Percentiles rank a stretch among this genome's conserved stretches.
Conservation (phyloP, 1,140 invertebrate genomes). For the Ceratina australensis region DNA sequence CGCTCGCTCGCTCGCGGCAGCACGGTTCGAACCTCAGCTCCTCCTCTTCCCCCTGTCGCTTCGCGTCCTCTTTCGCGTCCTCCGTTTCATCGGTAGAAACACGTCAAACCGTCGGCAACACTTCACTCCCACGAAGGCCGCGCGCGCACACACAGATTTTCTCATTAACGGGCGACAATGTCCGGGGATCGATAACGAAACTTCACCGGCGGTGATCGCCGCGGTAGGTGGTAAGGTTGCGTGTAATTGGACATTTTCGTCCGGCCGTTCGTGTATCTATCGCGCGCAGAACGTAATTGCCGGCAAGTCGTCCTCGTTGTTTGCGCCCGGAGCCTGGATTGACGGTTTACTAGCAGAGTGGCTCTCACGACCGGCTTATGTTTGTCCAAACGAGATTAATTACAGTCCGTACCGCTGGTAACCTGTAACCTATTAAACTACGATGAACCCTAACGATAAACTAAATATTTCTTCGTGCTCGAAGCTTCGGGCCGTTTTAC, state of each 20-base stretch:
- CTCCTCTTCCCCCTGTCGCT: slow-evolving; percentile 14
- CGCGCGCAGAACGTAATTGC: slow-evolving; percentile 41
- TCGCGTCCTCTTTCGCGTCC: slow-evolving; percentile 10
- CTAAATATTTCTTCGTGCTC: not conserved
- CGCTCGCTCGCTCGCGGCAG: not conserved
- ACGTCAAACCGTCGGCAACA: slow-evolving; percentile 39
- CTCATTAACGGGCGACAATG: slow-evolving; percentile 52
- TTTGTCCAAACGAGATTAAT: slow-evolving; percentile 16
- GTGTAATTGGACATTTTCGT: slow-evolving; percentile 55
- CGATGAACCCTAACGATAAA: not conserved
- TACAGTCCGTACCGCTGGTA: not conserved
- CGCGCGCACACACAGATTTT: slow-evolving; percentile 39
- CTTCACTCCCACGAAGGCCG: slow-evolving; percentile 45
- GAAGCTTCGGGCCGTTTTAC: too few relatives aligned
- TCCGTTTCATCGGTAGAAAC: slow-evolving; percentile 34
- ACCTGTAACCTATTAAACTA: not conserved
- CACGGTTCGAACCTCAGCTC: slow-evolving; percentile 31
- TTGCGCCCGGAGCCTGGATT: not conserved
- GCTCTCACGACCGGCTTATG: slow-evolving; percentile 7
- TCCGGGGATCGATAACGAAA: slow-evolving; percentile 47
- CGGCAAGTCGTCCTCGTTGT: not conserved
- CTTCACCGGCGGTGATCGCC: slow-evolving; percentile 54
- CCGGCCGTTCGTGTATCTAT: slow-evolving; percentile 28
- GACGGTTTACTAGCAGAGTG: not conserved
- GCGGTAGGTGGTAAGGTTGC: slow-evolving; percentile 52